phyloP scores from a whole-genome alignment of 2,888 invertebrate species.

The Antitype chi region DNA sequence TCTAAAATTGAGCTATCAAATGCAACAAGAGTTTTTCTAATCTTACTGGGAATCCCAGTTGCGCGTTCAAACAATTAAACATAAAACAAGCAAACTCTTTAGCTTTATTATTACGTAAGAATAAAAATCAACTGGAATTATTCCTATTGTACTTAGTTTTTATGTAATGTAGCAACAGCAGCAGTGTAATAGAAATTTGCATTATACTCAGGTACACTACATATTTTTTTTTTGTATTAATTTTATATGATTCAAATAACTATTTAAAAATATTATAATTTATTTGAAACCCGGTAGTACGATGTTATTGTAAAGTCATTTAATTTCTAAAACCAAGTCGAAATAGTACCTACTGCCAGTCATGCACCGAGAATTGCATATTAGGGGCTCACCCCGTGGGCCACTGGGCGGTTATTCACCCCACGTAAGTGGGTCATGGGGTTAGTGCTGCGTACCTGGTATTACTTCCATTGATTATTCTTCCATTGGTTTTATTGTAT shows the following conservation, averaged over 20 bases:
- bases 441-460: constrained; percentile 51
- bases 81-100: too few species aligned
- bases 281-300: neutral
- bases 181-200: too few species aligned
- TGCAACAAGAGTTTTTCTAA: too few species aligned
- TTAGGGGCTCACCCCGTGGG: constrained; percentile 30
- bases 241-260: neutral
- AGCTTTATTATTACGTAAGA: neutral
- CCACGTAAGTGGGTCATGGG: constrained; percentile 58
- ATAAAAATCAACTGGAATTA: neutral
- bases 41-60: too few species aligned
- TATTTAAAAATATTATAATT: neutral
- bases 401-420: constrained; percentile 41
- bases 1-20: too few species aligned
- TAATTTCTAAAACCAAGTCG: constrained; percentile 15
- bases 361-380: constrained; percentile 48
- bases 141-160: too few species aligned
- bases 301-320: neutral
- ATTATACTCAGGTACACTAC: neutral
- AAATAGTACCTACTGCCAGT: constrained; percentile 19
- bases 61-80: too few species aligned
- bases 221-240: neutral
- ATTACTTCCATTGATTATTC: constrained; percentile 57
- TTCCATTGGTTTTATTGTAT: constrained; percentile 24
- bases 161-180: too few species aligned